Conservation (phyloP, 2,888 invertebrate species). For the Cheilosia vulpina region DNA sequence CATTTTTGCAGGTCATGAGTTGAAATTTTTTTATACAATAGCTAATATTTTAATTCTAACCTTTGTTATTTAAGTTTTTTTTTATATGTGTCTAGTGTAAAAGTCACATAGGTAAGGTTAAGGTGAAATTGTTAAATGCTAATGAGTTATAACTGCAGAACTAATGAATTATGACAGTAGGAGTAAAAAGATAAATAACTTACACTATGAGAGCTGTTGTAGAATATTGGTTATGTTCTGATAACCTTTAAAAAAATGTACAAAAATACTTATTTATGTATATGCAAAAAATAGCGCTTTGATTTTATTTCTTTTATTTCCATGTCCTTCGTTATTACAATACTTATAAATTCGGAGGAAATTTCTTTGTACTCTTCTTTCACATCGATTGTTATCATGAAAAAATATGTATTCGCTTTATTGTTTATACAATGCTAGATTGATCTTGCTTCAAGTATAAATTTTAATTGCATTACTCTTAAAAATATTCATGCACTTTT, state of each 20-base stretch:
- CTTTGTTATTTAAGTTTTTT: slow-evolving; percentile 14
- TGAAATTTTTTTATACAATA: slow-evolving; percentile 49
- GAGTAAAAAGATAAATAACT: slow-evolving; percentile 27
- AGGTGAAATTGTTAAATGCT: slow-evolving; percentile 28
- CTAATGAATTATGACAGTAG: slow-evolving; percentile 5
- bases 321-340: slow-evolving; percentile 51
- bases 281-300: slow-evolving; percentile 42
- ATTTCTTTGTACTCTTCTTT: slow-evolving; percentile 70
- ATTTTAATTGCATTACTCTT: slow-evolving; percentile 51
- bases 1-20: slow-evolving; percentile 70
- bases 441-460: slow-evolving; percentile 14
- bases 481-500: slow-evolving; percentile 56
- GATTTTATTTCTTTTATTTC: slow-evolving; percentile 35
- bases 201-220: slow-evolving; percentile 53
- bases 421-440: slow-evolving; percentile 26
- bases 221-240: slow-evolving; percentile 32
- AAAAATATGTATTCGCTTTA: slow-evolving; percentile 23
- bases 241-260: slow-evolving; percentile 57
- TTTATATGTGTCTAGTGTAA: slow-evolving; percentile 30
- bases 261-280: slow-evolving; percentile 62
- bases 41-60: slow-evolving; percentile 19
- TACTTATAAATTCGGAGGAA: slow-evolving; percentile 56
- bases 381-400: slow-evolving; percentile 53
- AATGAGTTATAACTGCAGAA: slow-evolving; percentile 14
- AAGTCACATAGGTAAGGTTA: slow-evolving; percentile 8